Percentiles rank a stretch among this genome's conserved stretches.
Conservation (phyloP, 2,113 vertebrate genomes). For the Ibidorhyncha struthersii region DNA sequence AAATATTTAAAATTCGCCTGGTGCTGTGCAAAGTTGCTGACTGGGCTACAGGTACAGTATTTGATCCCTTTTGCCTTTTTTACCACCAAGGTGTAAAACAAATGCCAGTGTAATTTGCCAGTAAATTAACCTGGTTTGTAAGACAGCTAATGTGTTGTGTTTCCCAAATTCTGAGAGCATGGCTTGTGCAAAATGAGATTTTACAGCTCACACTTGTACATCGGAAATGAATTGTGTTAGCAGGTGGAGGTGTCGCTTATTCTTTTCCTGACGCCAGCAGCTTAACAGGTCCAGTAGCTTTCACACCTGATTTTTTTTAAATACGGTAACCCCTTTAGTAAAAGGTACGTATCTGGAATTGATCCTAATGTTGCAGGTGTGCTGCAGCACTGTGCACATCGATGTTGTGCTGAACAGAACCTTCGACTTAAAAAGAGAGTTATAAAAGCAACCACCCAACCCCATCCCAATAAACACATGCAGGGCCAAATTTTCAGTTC, state of each 20-base stretch:
- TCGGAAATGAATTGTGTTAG: not conserved
- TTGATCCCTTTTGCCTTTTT: not conserved
- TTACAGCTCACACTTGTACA: not conserved
- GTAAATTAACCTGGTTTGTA: not conserved
- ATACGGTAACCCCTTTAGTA: rapidly evolving
- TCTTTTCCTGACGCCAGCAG: not conserved
- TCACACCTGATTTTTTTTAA: not conserved
- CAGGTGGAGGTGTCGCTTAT: not conserved
- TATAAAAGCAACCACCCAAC: not conserved
- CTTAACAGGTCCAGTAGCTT: not conserved
- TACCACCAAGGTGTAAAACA: not conserved
- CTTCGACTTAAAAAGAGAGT: not conserved
- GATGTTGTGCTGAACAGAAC: not conserved
- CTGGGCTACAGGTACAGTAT: not conserved
- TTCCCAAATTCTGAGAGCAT: not conserved
- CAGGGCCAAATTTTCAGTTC: not conserved
- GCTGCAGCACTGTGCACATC: not conserved
- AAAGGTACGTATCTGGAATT: not conserved
- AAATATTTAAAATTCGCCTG: not conserved
- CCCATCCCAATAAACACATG: rapidly evolving
- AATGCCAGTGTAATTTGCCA: not conserved
- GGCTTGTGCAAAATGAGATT: not conserved
- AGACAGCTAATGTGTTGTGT: not conserved
- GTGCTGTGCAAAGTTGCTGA: not conserved
- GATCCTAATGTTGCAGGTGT: not conserved